These are phyloP conservation scores for Anthrax anthrax DNA, from an alignment of 2,888 invertebrate genomes.

Conservation along the genomic window DNA sequence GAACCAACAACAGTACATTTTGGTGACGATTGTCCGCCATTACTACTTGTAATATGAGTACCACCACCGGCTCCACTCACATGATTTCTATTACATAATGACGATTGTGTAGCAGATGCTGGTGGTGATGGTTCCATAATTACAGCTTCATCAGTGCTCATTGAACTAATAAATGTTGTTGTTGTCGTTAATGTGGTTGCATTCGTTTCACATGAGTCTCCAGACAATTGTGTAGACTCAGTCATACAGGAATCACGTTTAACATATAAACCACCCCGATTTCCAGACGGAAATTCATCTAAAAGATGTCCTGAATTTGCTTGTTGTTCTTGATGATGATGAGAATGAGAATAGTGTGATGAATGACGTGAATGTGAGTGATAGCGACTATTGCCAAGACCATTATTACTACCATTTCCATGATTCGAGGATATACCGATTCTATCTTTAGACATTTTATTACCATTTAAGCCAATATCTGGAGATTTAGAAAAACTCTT, in stretches of 20 bases:
- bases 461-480: background rate
- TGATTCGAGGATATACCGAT: background rate
- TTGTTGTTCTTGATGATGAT: background rate
- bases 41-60: background rate
- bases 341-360: too few relatives aligned
- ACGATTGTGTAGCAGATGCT: too few relatives aligned
- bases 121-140: background rate
- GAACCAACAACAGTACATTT: background rate
- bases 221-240: slow-evolving; percentile 30
- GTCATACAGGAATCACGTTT: slow-evolving; percentile 33
- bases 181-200: slow-evolving; percentile 24
- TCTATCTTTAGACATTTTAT: background rate
- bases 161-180: slow-evolving; percentile 26
- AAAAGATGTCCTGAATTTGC: background rate
- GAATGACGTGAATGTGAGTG: background rate
- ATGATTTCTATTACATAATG: background rate
- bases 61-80: background rate
- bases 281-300: slow-evolving; percentile 7
- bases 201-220: slow-evolving; percentile 28
- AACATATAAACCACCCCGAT: slow-evolving; percentile 12
- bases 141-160: slow-evolving; percentile 12
- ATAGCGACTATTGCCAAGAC: background rate
- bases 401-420: background rate
- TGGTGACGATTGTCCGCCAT: background rate
- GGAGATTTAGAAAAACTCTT: background rate